Percentiles rank a stretch among this genome's conserved stretches.
Evolutionary conservation across 2,888 invertebrate species (phyloP).

Genomic region (Azorinus chamasolen): DNA sequence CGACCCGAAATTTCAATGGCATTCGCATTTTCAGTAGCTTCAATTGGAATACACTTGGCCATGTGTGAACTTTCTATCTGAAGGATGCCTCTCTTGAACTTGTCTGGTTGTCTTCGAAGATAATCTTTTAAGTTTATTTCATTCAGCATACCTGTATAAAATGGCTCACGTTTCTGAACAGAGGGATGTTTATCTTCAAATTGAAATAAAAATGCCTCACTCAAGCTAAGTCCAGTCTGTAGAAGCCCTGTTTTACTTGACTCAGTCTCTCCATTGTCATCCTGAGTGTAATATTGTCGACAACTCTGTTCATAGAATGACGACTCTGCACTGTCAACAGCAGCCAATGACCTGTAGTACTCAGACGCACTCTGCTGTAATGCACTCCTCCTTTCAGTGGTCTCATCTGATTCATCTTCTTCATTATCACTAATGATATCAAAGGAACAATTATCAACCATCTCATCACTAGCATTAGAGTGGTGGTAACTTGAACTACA

Average conservation of each 20-base stretch:
- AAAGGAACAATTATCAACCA: too few species aligned
- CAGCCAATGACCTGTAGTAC: neutral
- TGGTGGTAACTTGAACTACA: too few species aligned
- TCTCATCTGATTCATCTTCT: slow-evolving; percentile 4
- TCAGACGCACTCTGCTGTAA: too few species aligned
- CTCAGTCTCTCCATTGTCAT: slow-evolving; percentile 18
- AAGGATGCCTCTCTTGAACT: slow-evolving; percentile 59
- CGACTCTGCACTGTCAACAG: neutral
- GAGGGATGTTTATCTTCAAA: slow-evolving; percentile 29
- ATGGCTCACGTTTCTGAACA: slow-evolving; percentile 2
- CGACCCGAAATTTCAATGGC: slow-evolving; percentile 69
- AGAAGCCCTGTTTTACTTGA: slow-evolving; percentile 1
- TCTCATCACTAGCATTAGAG: too few species aligned
- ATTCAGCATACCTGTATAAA: slow-evolving; percentile 17
- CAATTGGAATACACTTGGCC: slow-evolving; percentile 57
- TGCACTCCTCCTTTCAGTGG: neutral
- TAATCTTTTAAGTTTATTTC: slow-evolving; percentile 7
- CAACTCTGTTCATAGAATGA: slow-evolving; percentile 56
- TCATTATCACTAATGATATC: slow-evolving; percentile 8
- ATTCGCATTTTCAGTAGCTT: slow-evolving; percentile 25
- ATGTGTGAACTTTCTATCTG: slow-evolving; percentile 62
- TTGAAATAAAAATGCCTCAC: slow-evolving; percentile 23
- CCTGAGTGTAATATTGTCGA: slow-evolving; percentile 11
- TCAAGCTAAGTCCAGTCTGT: neutral
- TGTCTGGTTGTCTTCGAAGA: slow-evolving; percentile 36